These are phyloP conservation scores for Mastacembelus armatus DNA, from an alignment of 2,797 vertebrate genomes.

Conservation along the genomic window DNA sequence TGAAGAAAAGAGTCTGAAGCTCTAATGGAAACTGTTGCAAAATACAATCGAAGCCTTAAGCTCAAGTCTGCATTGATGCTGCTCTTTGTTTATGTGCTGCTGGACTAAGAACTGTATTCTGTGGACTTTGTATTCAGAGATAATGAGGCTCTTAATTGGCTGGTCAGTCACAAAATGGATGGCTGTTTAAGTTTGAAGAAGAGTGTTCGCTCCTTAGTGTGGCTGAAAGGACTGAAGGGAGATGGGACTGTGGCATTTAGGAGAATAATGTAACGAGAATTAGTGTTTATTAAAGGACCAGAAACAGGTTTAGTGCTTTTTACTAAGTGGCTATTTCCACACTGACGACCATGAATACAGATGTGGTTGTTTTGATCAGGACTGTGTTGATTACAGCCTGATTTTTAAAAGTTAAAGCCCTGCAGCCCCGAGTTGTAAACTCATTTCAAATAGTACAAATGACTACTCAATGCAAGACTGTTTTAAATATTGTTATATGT, in stretches of 20 bases:
- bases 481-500: background rate
- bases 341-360: constrained; percentile 34
- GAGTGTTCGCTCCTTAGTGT: constrained; percentile 61
- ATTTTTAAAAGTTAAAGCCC: background rate
- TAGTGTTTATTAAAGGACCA: constrained; percentile 50
- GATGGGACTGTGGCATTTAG: constrained; percentile 61
- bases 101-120: constrained; percentile 73
- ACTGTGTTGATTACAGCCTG: constrained; percentile 13
- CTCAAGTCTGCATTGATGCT: constrained; percentile 60
- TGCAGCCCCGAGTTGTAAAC: background rate
- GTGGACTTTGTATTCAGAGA: constrained; percentile 68
- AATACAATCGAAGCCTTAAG: constrained; percentile 52
- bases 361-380: constrained; percentile 19
- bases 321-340: constrained; percentile 52
- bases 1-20: constrained; percentile 42
- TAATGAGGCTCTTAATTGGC: constrained; percentile 81
- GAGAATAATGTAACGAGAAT: constrained; percentile 59
- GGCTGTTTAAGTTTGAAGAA: constrained; percentile 67
- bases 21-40: constrained; percentile 47
- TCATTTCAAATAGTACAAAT: background rate
- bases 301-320: constrained; percentile 47
- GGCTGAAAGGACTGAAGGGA: constrained; percentile 60
- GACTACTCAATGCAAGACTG: background rate
- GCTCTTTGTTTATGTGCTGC: constrained; percentile 65
- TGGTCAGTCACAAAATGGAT: constrained; percentile 64